Evolutionary conservation across 2,113 vertebrate species (phyloP).

Genomic region (Odocoileus virginianus): DNA sequence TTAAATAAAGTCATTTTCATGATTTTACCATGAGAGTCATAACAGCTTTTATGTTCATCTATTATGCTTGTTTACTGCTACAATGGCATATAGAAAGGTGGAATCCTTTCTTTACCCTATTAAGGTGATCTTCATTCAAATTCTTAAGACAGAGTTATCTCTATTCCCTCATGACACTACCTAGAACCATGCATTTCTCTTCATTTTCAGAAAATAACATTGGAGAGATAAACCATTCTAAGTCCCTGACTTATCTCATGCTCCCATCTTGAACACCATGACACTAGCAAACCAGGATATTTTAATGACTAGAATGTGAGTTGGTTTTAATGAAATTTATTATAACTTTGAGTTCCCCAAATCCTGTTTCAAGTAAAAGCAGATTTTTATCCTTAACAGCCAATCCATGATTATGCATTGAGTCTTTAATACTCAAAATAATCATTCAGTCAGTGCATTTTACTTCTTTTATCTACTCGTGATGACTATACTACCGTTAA

Average conservation of each 20-base stretch:
- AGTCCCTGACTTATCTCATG: neutral
- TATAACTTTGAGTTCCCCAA: neutral
- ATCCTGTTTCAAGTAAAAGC: conserved; percentile 23
- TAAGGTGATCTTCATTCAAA: neutral
- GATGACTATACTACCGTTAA: neutral
- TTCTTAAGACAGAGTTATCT: neutral
- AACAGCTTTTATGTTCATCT: neutral
- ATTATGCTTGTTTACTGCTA: neutral
- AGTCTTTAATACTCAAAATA: conserved; percentile 33
- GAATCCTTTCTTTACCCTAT: neutral
- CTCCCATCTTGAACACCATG: neutral
- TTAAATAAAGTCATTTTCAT: neutral
- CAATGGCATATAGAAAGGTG: neutral
- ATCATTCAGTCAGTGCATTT: neutral
- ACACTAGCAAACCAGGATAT: neutral
- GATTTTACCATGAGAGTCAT: neutral
- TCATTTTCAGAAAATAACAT: conserved; percentile 3
- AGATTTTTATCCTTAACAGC: neutral
- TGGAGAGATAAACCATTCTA: neutral
- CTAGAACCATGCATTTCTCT: neutral
- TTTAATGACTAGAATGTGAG: neutral
- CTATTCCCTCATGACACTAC: neutral
- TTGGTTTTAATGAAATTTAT: conserved; percentile 10
- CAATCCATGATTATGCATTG: neutral
- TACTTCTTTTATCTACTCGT: conserved; percentile 27